Evolutionary conservation across 2,113 vertebrate species (phyloP).

Genomic region (Pongo abelii): DNA sequence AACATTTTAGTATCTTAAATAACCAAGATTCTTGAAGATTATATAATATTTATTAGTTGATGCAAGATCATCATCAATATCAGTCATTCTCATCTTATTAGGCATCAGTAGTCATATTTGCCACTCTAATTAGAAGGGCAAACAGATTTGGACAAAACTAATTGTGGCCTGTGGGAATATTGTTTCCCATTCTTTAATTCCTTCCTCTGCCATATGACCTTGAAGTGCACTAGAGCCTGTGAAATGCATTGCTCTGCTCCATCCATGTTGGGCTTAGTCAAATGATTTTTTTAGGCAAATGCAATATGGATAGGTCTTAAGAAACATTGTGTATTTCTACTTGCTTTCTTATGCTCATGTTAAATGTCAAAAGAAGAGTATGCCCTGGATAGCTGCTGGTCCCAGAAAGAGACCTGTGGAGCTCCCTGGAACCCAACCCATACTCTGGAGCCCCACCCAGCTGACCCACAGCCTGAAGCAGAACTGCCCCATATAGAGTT

Average conservation of each 20-base stretch:
- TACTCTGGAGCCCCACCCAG: neutral
- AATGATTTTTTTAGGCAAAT: neutral
- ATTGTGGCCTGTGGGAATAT: neutral
- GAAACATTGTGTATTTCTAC: neutral
- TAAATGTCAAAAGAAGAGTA: neutral
- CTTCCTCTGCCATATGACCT: neutral
- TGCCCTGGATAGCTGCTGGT: neutral
- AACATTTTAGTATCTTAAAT: neutral
- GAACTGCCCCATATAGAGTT: neutral
- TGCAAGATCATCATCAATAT: neutral
- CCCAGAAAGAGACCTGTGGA: neutral
- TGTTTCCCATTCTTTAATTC: neutral
- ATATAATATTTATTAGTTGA: neutral
- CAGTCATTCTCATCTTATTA: neutral
- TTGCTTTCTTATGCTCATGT: neutral
- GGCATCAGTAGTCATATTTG: neutral
- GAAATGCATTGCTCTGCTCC: neutral
- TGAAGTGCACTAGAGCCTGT: neutral
- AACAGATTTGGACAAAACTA: neutral
- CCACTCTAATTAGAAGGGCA: neutral
- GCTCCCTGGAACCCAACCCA: rapidly evolving
- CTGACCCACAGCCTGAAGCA: too few relatives aligned
- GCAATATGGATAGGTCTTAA: neutral
- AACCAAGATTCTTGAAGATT: neutral
- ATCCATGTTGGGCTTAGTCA: neutral